Percentiles rank a stretch among this genome's conserved stretches.
These are phyloP conservation scores for Myathropa florea DNA, from an alignment of 2,888 invertebrate genomes.

Conservation along the genomic window DNA sequence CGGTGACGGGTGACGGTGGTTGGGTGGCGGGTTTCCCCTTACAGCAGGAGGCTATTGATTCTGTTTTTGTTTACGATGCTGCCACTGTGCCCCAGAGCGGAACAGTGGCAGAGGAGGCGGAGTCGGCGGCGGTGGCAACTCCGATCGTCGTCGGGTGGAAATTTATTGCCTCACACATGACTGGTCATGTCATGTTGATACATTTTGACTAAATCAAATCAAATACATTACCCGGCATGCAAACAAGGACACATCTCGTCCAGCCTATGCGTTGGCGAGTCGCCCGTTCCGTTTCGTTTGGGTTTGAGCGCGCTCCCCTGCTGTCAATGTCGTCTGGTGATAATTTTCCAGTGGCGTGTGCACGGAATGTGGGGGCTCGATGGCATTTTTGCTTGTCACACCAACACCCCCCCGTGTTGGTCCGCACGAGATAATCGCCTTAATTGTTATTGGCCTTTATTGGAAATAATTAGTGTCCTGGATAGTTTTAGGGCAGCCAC, in stretches of 20 bases:
- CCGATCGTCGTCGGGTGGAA: constrained; percentile 26
- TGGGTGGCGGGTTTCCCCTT: neutral
- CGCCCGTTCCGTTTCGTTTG: neutral
- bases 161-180: constrained; percentile 73
- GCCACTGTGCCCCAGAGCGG: neutral
- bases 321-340: constrained; percentile 57
- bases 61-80: constrained; percentile 54
- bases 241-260: constrained; percentile 32
- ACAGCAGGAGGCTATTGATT: constrained; percentile 39
- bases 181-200: constrained; percentile 73
- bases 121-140: neutral
- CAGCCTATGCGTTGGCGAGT: constrained; percentile 6
- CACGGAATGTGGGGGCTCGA: neutral
- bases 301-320: neutral
- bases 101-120: neutral
- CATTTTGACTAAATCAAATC: constrained; percentile 74
- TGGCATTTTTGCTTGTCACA: neutral
- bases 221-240: constrained; percentile 71
- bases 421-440: constrained; percentile 57
- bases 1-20: neutral
- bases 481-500: constrained; percentile 57
- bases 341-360: constrained; percentile 52
- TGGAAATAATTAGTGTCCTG: constrained; percentile 69
- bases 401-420: neutral
- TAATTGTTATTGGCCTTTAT: constrained; percentile 71